Conservation (phyloP, 1,140 invertebrate genomes). For the Microplitis mediator region DNA sequence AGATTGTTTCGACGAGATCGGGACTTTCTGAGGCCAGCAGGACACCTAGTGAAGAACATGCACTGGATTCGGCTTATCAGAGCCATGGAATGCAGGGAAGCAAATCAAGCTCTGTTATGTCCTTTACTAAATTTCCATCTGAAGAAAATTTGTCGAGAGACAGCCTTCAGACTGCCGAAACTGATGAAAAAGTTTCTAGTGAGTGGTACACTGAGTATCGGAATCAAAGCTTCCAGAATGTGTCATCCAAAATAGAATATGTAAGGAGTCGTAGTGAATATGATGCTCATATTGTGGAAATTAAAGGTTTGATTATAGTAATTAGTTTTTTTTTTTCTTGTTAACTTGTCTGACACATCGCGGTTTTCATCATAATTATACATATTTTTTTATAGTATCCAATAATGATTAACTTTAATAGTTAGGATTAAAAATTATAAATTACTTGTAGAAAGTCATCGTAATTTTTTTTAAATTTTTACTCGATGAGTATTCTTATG, state of each 20-base stretch:
- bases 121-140: constrained; percentile 64
- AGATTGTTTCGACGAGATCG: constrained; percentile 42
- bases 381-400: not conserved
- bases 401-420: not conserved
- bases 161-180: constrained; percentile 42
- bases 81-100: constrained; percentile 62
- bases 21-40: constrained; percentile 48
- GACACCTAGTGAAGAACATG: constrained; percentile 65
- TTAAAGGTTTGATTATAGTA: constrained; percentile 69
- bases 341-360: too few species aligned
- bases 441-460: too few species aligned
- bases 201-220: constrained; percentile 69
- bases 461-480: too few species aligned
- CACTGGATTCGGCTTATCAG: constrained; percentile 66
- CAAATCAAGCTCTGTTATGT: constrained; percentile 62
- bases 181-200: constrained; percentile 49
- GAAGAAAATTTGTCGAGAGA: constrained; percentile 62
- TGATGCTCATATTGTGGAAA: constrained; percentile 84
- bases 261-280: constrained; percentile 78
- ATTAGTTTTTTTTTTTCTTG: not conserved
- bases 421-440: too few species aligned
- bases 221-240: constrained; percentile 64
- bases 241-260: constrained; percentile 68
- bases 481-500: too few species aligned
- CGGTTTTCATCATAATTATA: too few species aligned